Conservation (phyloP, 2,888 invertebrate genomes). For the Geotrupes spiniger region DNA sequence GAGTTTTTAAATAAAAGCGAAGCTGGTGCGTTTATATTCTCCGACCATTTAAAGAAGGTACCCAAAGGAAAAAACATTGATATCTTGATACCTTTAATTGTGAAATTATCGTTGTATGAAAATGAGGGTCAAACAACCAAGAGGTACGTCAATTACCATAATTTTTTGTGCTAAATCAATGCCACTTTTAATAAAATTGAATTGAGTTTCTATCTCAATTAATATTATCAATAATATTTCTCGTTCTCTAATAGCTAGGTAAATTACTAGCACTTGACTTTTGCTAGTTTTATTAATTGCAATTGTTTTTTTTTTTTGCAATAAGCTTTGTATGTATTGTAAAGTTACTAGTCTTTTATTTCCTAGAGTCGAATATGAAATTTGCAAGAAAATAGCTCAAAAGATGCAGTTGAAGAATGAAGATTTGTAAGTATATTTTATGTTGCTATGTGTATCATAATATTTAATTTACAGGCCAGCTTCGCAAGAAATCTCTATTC, state of each 20-base stretch:
- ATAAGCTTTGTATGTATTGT: too few species aligned
- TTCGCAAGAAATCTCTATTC: not conserved
- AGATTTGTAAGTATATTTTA: slow-evolving; percentile 2
- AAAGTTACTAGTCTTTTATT: too few species aligned
- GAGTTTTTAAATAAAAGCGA: slow-evolving; percentile 17
- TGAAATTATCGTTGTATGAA: slow-evolving; percentile 53
- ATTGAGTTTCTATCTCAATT: too few species aligned
- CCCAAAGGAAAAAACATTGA: slow-evolving; percentile 7
- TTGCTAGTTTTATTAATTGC: too few species aligned
- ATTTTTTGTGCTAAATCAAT: not conserved
- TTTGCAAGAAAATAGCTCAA: slow-evolving; percentile 31
- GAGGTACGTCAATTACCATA: slow-evolving; percentile 48
- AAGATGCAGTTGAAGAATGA: slow-evolving; percentile 6
- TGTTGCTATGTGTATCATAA: slow-evolving; percentile 14
- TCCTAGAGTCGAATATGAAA: slow-evolving; percentile 39
- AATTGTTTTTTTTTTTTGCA: too few species aligned
- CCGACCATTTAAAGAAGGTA: slow-evolving; percentile 16
- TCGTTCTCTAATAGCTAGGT: too few species aligned
- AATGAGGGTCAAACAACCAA: slow-evolving; percentile 56
- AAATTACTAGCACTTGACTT: too few species aligned
- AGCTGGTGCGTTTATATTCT: slow-evolving; percentile 19
- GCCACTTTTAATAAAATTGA: not conserved
- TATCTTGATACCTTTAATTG: slow-evolving; percentile 46
- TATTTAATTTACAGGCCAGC: not conserved
- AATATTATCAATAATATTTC: too few species aligned